Conservation (phyloP, 2,888 invertebrate species). For the Meganola albula region DNA sequence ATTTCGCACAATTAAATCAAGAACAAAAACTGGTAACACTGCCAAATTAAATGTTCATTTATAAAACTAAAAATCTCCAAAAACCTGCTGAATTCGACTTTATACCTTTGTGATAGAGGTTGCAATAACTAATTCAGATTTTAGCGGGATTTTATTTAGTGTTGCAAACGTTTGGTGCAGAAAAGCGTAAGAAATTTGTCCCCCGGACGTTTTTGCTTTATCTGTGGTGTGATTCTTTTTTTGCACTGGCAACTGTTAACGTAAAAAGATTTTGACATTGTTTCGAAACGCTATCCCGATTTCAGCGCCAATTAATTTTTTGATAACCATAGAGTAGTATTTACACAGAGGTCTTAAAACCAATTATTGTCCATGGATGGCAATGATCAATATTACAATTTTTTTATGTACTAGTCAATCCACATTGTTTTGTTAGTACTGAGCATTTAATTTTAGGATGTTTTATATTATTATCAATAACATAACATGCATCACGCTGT, state of each 20-base stretch:
- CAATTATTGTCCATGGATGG: too few relatives aligned
- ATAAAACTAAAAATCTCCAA: constrained; percentile 6
- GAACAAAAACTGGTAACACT: constrained; percentile 50
- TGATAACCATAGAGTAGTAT: constrained; percentile 36
- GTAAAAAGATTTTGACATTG: constrained; percentile 69
- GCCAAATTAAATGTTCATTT: constrained; percentile 27
- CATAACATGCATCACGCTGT: too few relatives aligned
- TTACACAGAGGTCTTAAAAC: too few relatives aligned
- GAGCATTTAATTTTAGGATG: too few relatives aligned
- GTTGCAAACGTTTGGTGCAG: constrained; percentile 38
- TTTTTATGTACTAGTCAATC: too few relatives aligned
- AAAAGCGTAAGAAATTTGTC: constrained; percentile 73
- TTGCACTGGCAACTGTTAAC: constrained; percentile 51
- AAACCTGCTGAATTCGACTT: constrained; percentile 4
- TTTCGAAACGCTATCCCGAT: constrained; percentile 51
- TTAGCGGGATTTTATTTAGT: background rate
- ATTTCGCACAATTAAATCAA: constrained; percentile 66
- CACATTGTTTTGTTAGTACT: too few relatives aligned
- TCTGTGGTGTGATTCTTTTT: constrained; percentile 38
- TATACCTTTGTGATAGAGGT: background rate
- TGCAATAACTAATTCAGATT: background rate
- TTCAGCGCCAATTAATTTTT: constrained; percentile 67
- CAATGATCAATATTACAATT: too few relatives aligned
- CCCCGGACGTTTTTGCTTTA: constrained; percentile 41
- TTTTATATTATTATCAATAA: too few relatives aligned